Evolutionary conservation across 2,888 invertebrate species (phyloP).

Genomic region (Horisme vitalbata): DNA sequence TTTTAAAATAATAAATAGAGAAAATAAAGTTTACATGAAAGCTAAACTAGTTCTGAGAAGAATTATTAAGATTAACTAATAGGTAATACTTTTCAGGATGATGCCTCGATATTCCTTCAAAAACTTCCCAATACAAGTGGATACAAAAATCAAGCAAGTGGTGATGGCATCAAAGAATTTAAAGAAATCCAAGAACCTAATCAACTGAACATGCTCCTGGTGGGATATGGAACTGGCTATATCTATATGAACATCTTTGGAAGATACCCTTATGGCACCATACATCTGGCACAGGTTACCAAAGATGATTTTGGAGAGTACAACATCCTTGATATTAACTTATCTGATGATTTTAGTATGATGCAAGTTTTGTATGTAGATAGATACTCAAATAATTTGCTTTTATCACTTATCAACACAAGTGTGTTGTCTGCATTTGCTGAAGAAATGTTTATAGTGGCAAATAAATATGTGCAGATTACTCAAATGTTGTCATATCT

Average conservation of each 20-base stretch:
- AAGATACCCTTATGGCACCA: slow-evolving; percentile 89
- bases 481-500: slow-evolving; percentile 86
- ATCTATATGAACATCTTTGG: slow-evolving; percentile 92
- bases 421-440: slow-evolving; percentile 85
- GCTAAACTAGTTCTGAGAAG: too few species aligned
- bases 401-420: slow-evolving; percentile 79
- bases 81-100: slow-evolving; percentile 74
- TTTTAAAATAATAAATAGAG: too few species aligned
- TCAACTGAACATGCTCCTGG: slow-evolving; percentile 88
- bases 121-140: slow-evolving; percentile 80
- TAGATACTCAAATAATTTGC: slow-evolving; percentile 70
- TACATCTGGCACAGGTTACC: slow-evolving; percentile 83
- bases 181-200: slow-evolving; percentile 84
- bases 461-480: slow-evolving; percentile 89
- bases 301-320: slow-evolving; percentile 81
- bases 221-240: slow-evolving; percentile 89
- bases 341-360: slow-evolving; percentile 88
- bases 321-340: slow-evolving; percentile 84
- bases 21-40: too few species aligned
- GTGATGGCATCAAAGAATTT: slow-evolving; percentile 82
- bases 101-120: slow-evolving; percentile 80
- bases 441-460: slow-evolving; percentile 87
- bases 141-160: slow-evolving; percentile 75
- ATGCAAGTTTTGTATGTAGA: slow-evolving; percentile 85
- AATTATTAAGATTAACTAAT: too few species aligned